Percentiles rank a stretch among this genome's conserved stretches.
Evolutionary conservation across 92 coral and sea anemone species (phyloP).

Genomic region (Scolanthus callimorphus): DNA sequence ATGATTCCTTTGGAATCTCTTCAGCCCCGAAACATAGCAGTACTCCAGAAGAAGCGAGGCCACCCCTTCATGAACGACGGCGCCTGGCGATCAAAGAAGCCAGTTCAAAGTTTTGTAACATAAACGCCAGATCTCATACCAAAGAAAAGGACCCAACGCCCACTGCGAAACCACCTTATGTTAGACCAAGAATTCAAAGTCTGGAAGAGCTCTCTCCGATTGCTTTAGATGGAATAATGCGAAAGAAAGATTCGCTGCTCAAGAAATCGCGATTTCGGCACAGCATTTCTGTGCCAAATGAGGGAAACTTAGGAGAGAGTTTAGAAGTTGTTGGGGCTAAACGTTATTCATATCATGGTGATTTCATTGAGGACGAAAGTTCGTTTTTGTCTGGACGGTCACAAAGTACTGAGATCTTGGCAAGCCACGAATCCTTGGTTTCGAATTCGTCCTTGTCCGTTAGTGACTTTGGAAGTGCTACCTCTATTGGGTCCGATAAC

Average conservation of each 20-base stretch:
- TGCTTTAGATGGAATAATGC: constrained; percentile 40
- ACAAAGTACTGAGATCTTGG: constrained; percentile 1
- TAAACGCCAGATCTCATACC: neutral
- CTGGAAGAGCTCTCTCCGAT: constrained; percentile 58
- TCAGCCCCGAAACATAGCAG: neutral
- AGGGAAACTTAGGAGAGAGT: neutral
- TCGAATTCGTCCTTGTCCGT: constrained; percentile 11
- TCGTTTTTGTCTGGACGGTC: neutral
- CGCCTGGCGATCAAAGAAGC: neutral
- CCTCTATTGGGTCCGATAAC: constrained; percentile 29
- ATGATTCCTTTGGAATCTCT: neutral
- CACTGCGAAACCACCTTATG: constrained; percentile 44
- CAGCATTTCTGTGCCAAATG: constrained; percentile 35
- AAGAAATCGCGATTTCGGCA: constrained; percentile 37
- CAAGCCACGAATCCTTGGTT: constrained; percentile 19
- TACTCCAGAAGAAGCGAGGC: neutral
- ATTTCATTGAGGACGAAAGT: neutral
- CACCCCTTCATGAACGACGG: neutral
- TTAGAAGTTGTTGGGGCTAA: neutral
- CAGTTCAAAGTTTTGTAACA: neutral
- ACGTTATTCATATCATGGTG: neutral
- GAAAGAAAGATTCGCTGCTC: constrained; percentile 48
- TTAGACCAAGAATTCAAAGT: constrained; percentile 61
- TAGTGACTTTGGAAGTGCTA: constrained; percentile 40
- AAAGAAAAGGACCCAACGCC: constrained; percentile 4